Base-by-base conservation (phyloP, 2,797 vertebrate genomes). In the Chaetophractus vellerosus region DNA sequence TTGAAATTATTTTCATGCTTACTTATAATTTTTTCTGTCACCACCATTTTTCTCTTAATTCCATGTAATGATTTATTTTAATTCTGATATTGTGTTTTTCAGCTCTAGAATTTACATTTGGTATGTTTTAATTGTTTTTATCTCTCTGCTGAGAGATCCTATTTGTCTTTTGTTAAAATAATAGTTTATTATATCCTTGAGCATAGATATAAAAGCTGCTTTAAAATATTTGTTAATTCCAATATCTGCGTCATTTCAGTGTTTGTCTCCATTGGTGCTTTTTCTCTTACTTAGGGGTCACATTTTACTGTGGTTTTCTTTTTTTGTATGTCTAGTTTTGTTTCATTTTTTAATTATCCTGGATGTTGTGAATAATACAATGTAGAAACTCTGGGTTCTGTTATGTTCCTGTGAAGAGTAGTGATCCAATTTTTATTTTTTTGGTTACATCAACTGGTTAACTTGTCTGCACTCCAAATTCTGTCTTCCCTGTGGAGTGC, bases 271-370 rank as follows among this genome's bases (percentile, higher is more conserved):
- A 61, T 38, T 61, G 18, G 75, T 19, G 8, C 18, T 66, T 94
- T 64, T 64, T 86, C 6, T 66, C 21, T 8, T 89, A 80, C 75
- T 16, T 36, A 11, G 76, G 33, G 24, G 2, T 84, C 50, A 18
- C 33, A 24, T 76, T 94, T 89, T 89, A 41, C 59, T 90, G 19
- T 87, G 38, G 38, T 93, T 72, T 6, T 75, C 61, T 90, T 93
- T 72, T 6, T 75, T 66, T 68, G 0, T 61, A 57, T 45, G 24
- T 78, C 6, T 80, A 63, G 8, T 61, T 2, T 55, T 48, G 80
- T 31, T 91, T 84, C 48, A 33, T 85, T n/a, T 91, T 85, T 23
- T 18, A 31, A 31, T 19, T 86, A 28, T 33, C 38, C 33, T 95
- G 66, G 6, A 59, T 81, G 19, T 79, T 92, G 1, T 87, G 7